Conservation (phyloP, 2,113 vertebrate genomes). For the Pedionomus torquatus region DNA sequence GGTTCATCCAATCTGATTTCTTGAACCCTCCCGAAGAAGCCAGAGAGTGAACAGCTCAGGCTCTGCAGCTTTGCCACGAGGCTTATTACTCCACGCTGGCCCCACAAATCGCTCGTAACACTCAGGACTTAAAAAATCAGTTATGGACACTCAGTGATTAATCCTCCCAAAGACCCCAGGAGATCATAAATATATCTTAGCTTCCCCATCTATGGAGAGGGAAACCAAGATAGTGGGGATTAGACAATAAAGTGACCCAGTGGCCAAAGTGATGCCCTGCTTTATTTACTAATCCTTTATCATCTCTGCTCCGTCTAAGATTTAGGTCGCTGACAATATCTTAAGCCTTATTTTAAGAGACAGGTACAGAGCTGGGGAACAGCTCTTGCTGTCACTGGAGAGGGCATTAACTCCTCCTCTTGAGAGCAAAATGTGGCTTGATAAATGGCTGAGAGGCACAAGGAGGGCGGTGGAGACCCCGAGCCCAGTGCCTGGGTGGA, state of each 20-base stretch:
- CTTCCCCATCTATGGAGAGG: not conserved
- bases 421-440: rapidly evolving
- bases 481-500: not conserved
- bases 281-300: not conserved
- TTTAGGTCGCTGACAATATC: not conserved
- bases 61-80: not conserved
- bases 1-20: not conserved
- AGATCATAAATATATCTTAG: not conserved
- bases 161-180: not conserved
- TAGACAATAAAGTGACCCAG: not conserved
- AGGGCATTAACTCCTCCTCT: not conserved
- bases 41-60: rapidly evolving
- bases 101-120: rapidly evolving
- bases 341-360: not conserved
- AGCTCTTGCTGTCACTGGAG: rapidly evolving
- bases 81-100: rapidly evolving
- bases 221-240: not conserved
- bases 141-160: not conserved
- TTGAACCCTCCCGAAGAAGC: not conserved
- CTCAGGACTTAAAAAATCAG: not conserved
- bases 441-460: not conserved
- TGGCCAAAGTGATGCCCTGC: not conserved
- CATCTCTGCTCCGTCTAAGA: not conserved
- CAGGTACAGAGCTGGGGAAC: not conserved
- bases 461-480: not conserved